Evolutionary conservation across 1,140 invertebrate species (phyloP), one percentile per base, ranked within the genome.

Genomic region (Hylaeus anthracinus): DNA sequence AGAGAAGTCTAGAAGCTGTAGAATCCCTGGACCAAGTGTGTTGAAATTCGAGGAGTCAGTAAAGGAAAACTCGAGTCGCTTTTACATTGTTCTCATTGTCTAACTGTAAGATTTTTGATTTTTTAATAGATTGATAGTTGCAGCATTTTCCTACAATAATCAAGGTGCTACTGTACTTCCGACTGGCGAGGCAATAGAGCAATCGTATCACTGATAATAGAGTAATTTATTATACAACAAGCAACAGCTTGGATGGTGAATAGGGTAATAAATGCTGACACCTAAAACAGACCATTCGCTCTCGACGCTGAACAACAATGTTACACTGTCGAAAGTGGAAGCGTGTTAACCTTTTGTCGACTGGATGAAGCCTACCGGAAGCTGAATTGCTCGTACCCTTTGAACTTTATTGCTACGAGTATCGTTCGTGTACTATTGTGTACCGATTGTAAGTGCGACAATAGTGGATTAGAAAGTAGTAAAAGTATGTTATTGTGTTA

Each of bases 211-310:
- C 4, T 14, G 12, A 14, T 0, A 6, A 5, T 4, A 64, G 81
- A 37, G 83, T 69, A 63, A 78, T 84, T 84, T 58, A 78, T 85
- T 74, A 72, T 70, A 55, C 43, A 41, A 56, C 15, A 53, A 45
- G 26, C 26, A 26, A 26, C 26, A 26, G 84, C 65, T 83, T 64
- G 69, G 55, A 45, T 37, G 2, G 67, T 15, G 69, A 41, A 83
- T 69, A 37, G 63, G 64, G 43, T 69, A 77, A 77, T 60, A 69
- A 69, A 64, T 5, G 64, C 15, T 69, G 51, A 39, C 65, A 60
- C 8, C 48, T 14, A 63, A 48, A 10, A 15, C 43, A 58, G 45
- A 55, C 55, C 43, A 43, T 48, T 69, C 39, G n/a, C 5, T 69
- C 55, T 77, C 70, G 48, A 39, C 37, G 64, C 9, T 8, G 55